These are phyloP conservation scores for Phainopepla nitens DNA, from an alignment of 2,113 vertebrate genomes.

Conservation along the genomic window DNA sequence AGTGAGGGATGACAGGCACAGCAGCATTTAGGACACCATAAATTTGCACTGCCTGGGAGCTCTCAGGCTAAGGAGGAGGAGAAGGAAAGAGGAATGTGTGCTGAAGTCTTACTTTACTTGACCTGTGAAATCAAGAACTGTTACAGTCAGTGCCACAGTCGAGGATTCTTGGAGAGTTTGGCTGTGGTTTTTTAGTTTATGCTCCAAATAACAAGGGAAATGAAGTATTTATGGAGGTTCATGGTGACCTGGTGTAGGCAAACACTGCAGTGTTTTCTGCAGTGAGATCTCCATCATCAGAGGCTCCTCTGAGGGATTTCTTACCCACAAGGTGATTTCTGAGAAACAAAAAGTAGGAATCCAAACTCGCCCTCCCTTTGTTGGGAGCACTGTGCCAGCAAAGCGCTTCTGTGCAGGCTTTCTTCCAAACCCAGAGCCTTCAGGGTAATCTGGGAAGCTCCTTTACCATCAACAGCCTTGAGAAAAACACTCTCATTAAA, in stretches of 20 bases:
- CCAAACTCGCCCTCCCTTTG: not conserved
- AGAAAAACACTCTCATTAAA: not conserved
- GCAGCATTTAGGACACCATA: not conserved
- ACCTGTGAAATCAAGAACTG: not conserved
- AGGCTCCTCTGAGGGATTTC: not conserved
- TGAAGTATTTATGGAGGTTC: not conserved
- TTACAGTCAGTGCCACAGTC: rapidly evolving
- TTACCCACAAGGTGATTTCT: not conserved
- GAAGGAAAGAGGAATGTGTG: not conserved
- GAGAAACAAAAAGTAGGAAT: not conserved
- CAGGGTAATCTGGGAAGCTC: not conserved
- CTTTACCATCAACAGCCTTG: not conserved
- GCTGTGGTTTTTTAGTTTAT: not conserved
- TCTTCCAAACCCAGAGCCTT: not conserved
- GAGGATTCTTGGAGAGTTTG: not conserved
- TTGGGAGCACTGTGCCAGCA: not conserved
- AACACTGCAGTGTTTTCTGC: not conserved
- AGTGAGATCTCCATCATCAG: not conserved
- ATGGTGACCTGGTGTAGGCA: not conserved
- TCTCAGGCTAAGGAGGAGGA: not conserved
- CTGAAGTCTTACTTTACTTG: not conserved
- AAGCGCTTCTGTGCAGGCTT: not conserved
- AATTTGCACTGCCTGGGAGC: not conserved
- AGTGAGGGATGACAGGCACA: not conserved
- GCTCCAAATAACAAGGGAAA: not conserved